Conservation (phyloP, 2,797 vertebrate genomes). For the Melanotaenia pygmaea region DNA sequence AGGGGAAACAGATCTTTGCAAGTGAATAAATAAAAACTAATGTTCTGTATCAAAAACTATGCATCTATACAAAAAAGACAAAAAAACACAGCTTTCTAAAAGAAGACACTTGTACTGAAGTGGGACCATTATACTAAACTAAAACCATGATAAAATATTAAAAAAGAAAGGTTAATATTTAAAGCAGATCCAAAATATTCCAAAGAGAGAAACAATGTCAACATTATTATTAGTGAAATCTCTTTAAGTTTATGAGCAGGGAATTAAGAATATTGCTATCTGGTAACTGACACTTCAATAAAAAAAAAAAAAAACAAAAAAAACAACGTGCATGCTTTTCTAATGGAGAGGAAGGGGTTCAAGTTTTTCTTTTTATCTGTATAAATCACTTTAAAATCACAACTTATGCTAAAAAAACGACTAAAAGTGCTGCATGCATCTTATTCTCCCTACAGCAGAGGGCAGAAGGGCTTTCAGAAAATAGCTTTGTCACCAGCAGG, state of each 20-base stretch:
- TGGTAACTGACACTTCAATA: not conserved
- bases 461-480: conserved; percentile 33
- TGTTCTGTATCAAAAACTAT: too few relatives aligned
- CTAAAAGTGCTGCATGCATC: conserved; percentile 6
- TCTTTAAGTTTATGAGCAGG: not conserved
- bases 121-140: too few relatives aligned
- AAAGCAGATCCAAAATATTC: not conserved
- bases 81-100: not conserved
- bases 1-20: not conserved
- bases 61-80: too few relatives aligned
- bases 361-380: not conserved
- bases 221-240: not conserved
- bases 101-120: not conserved
- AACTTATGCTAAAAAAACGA: not conserved
- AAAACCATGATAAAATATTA: not conserved
- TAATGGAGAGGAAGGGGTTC: not conserved
- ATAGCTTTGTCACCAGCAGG: conserved; percentile 24
- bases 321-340: not conserved
- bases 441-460: conserved; percentile 19
- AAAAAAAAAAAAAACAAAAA: not conserved
- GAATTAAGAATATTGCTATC: not conserved
- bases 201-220: not conserved
- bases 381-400: not conserved
- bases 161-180: not conserved
- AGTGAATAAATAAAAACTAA: not conserved